These are phyloP conservation scores for Palythoa caribaeorum DNA, from an alignment of 92 coral and sea anemone genomes.

Conservation along the genomic window DNA sequence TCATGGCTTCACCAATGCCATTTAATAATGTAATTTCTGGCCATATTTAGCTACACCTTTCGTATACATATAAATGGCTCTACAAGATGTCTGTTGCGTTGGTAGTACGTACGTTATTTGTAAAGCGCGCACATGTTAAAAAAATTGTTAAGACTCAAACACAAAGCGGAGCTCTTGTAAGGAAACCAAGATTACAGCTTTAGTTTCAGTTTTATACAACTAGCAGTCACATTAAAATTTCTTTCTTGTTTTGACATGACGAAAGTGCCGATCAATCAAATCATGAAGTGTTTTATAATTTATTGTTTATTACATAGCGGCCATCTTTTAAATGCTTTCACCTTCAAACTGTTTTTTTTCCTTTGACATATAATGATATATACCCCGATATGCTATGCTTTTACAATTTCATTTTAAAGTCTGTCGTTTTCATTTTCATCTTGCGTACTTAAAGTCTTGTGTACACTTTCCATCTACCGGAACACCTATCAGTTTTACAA, in stretches of 20 bases:
- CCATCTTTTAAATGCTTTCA: constrained; percentile 15
- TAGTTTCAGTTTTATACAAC: not conserved
- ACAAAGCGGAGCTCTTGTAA: not conserved
- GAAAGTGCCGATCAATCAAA: not conserved
- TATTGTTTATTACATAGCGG: constrained; percentile 32
- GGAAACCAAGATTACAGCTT: not conserved
- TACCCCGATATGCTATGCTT: not conserved
- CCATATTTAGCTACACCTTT: not conserved
- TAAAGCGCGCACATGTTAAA: not conserved
- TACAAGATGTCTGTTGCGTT: not conserved
- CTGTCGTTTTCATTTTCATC: not conserved
- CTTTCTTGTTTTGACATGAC: constrained; percentile 10
- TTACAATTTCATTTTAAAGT: not conserved
- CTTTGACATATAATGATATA: constrained; percentile 10
- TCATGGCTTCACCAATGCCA: not conserved
- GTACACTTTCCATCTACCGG: not conserved
- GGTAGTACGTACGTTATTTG: not conserved
- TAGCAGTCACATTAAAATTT: not conserved
- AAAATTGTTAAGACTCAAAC: not conserved
- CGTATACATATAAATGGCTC: not conserved
- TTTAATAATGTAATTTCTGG: not conserved
- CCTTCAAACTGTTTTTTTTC: not conserved
- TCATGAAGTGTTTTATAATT: constrained; percentile 4
- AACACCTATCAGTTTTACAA: not conserved
- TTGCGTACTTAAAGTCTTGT: not conserved